Evolutionary conservation across 1,140 invertebrate species (phyloP).

Genomic region (Tetramorium parvispinum): DNA sequence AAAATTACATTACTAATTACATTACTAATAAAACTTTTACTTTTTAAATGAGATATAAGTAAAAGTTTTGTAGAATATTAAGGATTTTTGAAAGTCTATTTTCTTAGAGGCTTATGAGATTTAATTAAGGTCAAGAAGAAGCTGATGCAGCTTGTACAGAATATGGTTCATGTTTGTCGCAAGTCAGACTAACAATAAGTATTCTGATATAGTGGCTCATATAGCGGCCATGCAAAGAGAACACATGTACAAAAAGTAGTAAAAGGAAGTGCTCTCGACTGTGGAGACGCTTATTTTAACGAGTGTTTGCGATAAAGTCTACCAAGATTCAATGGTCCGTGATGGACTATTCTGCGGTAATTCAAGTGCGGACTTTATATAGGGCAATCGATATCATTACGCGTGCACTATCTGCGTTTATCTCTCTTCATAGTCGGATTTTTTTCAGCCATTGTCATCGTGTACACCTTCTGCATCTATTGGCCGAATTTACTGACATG

Average conservation of each 20-base stretch:
- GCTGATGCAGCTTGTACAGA: not conserved
- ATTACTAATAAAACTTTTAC: too few relatives aligned
- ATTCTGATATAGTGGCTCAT: slow-evolving; percentile 13
- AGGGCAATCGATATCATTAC: slow-evolving; percentile 68
- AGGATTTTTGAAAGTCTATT: not conserved
- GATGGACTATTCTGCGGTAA: not conserved
- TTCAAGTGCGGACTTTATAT: slow-evolving; percentile 47
- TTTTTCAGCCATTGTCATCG: not conserved
- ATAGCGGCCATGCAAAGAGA: slow-evolving; percentile 15
- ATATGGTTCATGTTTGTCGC: not conserved
- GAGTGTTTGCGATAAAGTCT: slow-evolving; percentile 59
- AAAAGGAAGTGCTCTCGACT: slow-evolving; percentile 22
- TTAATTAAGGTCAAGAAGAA: slow-evolving; percentile 41
- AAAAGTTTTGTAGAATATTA: not conserved
- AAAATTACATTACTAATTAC: too few relatives aligned
- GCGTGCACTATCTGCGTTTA: slow-evolving; percentile 33
- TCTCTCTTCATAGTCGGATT: not conserved
- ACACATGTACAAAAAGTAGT: slow-evolving; percentile 24
- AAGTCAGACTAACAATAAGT: not conserved
- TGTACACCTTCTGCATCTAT: not conserved
- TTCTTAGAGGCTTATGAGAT: slow-evolving; percentile 27
- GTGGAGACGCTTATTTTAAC: slow-evolving; percentile 55
- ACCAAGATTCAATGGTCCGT: slow-evolving; percentile 47
- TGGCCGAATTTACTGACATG: not conserved
- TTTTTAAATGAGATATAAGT: not conserved